Conservation (phyloP, 1,140 invertebrate genomes). For the Euglossa dilemma region DNA sequence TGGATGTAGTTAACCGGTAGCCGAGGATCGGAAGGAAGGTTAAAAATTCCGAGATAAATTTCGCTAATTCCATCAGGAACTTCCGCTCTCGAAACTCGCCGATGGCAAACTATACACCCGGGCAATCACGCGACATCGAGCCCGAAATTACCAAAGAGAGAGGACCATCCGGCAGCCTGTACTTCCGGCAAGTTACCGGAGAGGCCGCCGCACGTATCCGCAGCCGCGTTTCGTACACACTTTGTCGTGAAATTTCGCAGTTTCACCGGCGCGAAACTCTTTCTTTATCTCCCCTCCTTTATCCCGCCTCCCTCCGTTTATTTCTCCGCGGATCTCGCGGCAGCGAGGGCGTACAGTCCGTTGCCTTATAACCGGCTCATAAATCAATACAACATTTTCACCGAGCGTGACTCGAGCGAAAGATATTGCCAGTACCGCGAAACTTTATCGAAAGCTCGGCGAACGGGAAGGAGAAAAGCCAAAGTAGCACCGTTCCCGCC, state of each 20-base stretch:
- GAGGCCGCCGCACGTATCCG: too few species aligned
- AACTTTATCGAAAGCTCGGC: slow-evolving; percentile 77
- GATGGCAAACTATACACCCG: too few species aligned
- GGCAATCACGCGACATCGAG: too few species aligned
- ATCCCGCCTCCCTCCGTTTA: slow-evolving; percentile 3
- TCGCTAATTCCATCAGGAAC: too few species aligned
- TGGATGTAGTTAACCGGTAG: too few species aligned
- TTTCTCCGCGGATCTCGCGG: slow-evolving; percentile 30
- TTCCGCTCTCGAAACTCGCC: too few species aligned
- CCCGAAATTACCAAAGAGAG: neutral
- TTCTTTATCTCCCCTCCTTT: slow-evolving; percentile 27
- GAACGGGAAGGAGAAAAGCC: slow-evolving; percentile 53
- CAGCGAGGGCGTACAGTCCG: slow-evolving; percentile 42
- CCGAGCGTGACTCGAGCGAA: slow-evolving; percentile 67
- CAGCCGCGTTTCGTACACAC: neutral
- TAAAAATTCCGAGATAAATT: too few species aligned
- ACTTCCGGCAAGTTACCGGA: neutral
- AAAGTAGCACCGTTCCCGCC: slow-evolving; percentile 43
- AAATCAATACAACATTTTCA: slow-evolving; percentile 72
- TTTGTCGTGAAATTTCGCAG: slow-evolving; percentile 28
- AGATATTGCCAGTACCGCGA: slow-evolving; percentile 74
- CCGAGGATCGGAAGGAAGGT: too few species aligned
- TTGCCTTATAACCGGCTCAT: slow-evolving; percentile 66
- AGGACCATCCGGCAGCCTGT: neutral
- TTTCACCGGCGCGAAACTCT: slow-evolving; percentile 47